A percentile compares a stretch with the other conserved stretches of the same genome.
These are phyloP conservation scores for Drosophila ananassae DNA, from an alignment of 1,140 invertebrate genomes.

Conservation along the genomic window DNA sequence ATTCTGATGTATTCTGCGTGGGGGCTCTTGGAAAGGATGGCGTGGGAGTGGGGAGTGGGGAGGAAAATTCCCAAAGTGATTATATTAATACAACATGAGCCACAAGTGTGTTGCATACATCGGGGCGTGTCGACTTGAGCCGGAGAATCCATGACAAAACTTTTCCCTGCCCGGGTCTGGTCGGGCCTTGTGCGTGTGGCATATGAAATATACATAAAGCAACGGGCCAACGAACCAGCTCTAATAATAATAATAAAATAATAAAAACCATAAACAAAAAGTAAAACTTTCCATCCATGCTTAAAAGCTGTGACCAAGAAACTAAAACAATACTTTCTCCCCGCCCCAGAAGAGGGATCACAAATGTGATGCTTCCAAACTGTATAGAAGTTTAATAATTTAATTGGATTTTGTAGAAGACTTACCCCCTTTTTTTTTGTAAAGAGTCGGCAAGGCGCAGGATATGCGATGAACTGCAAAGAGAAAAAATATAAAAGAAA, in stretches of 20 bases:
- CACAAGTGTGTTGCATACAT: constrained; percentile 78
- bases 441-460: background rate
- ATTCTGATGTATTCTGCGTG: background rate
- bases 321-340: constrained; percentile 1
- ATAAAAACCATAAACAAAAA: constrained; percentile 37
- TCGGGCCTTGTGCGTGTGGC: constrained; percentile 5
- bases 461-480: constrained; percentile 12
- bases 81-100: constrained; percentile 83
- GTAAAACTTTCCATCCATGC: constrained; percentile 31
- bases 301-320: constrained; percentile 29
- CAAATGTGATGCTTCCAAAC: background rate
- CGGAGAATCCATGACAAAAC: constrained; percentile 65
- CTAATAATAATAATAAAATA: constrained; percentile 48
- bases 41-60: constrained; percentile 3
- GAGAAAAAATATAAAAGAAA: background rate
- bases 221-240: constrained; percentile 34
- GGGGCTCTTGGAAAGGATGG: background rate
- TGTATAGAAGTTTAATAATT: background rate
- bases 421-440: constrained; percentile 13
- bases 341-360: background rate
- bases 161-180: constrained; percentile 6
- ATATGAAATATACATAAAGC: constrained; percentile 51
- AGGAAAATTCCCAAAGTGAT: constrained; percentile 77
- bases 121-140: constrained; percentile 53
- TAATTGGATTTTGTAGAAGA: background rate